Base-by-base conservation (phyloP, 2,113 vertebrate genomes). In the Ageneiosus marmoratus region DNA sequence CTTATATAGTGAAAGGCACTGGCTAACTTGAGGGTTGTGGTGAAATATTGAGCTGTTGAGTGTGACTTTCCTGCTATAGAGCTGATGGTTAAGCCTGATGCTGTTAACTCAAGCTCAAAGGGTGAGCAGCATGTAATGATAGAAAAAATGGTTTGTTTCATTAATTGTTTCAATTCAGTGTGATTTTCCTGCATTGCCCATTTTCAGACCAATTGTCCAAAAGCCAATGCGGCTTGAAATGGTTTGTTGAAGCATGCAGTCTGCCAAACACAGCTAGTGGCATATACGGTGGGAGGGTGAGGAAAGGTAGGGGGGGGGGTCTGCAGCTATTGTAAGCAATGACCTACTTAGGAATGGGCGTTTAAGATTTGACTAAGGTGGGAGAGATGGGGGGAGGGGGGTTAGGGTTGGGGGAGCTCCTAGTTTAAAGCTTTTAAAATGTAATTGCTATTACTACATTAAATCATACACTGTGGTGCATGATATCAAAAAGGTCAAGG, bases 311-410 rank as follows among this genome's bases (percentile, higher is more conserved):
- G 80, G 60, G 69, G 78, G 56, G 90, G 89, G 83, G 79, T 85
- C 88, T 89, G 88, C 86, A 91, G 92, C 90, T 91, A 90, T 92
- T 93, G 93, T 93, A 92, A 91, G 93, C 88, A 75, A 83, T 94
- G 94, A 94, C 94, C 94, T 94, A 94, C 91, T 93, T 95, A 94
- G 89, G 91, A 92, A 92, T 89, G 87, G 90, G 88, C 90, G 91
- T 93, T 90, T 87, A 88, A 86, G 89, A 92, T 92, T 91, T 91
- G 87, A 92, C 93, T 93, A 88, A 88, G 92, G 92, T 6, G 92
- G 90, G 83, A 92, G 90, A 83, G 86, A 84, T 22, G 53, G 50
- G 53, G 24, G 24, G 58, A 1, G 58, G 12, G 10, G 12, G 58
- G 58, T 10, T n/a, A n/a, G n/a, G n/a, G n/a, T n/a, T n/a, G n/a